These are phyloP conservation scores for Pseudomyrmex dendroicus DNA, from an alignment of 1,140 invertebrate species.

Conservation along the genomic window DNA sequence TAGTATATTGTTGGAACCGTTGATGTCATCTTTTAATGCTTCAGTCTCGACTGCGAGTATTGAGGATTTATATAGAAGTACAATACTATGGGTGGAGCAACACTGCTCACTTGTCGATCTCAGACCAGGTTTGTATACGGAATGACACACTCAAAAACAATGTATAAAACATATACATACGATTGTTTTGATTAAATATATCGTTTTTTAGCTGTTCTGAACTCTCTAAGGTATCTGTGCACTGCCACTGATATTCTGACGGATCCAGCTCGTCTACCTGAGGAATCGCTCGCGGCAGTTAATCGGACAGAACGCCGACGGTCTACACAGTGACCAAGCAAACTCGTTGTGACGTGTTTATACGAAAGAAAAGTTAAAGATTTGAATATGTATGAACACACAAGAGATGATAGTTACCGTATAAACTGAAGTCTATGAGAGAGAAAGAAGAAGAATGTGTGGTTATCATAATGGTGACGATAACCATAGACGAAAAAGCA, in stretches of 20 bases:
- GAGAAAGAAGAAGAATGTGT: conserved; percentile 41
- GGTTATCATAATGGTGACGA: conserved; percentile 7
- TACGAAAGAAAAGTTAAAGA: conserved; percentile 44
- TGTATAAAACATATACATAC: neutral
- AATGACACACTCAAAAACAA: neutral
- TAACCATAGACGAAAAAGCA: conserved; percentile 29
- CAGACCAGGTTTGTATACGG: conserved; percentile 90
- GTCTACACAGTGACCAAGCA: conserved; percentile 77
- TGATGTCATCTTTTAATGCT: conserved; percentile 95
- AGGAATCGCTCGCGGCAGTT: conserved; percentile 91
- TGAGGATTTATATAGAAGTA: conserved; percentile 96
- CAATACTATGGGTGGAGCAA: conserved; percentile 97
- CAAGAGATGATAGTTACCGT: conserved; percentile 68
- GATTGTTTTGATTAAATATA: neutral
- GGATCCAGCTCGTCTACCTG: conserved; percentile 93
- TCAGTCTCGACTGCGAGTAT: conserved; percentile 95
- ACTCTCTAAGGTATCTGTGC: conserved; percentile 95
- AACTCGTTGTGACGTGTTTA: conserved; percentile 55
- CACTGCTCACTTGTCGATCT: conserved; percentile 97
- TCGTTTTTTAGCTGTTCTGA: conserved; percentile 92
- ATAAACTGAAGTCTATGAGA: conserved; percentile 60
- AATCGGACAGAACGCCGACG: conserved; percentile 78
- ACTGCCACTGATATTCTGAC: conserved; percentile 97
- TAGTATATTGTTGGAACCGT: conserved; percentile 94
- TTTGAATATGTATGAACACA: conserved; percentile 44